Evolutionary conservation across 2,113 vertebrate species (phyloP).

Genomic region (Struthio camelus): DNA sequence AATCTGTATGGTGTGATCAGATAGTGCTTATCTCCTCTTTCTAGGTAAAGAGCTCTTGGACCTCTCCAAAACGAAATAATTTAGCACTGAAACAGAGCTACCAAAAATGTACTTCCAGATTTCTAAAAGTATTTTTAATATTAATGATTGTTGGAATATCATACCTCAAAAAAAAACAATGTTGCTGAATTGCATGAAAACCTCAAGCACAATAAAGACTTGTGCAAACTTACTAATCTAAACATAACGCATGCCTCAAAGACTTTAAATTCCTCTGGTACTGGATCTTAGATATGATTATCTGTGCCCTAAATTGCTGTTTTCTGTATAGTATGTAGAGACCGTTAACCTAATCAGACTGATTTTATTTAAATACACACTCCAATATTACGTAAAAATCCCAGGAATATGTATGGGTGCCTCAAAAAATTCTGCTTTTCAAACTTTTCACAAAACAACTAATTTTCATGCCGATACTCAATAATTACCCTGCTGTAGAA

Average conservation of each 20-base stretch:
- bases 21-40: not conserved
- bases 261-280: not conserved
- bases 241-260: not conserved
- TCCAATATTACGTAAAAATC: not conserved
- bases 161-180: not conserved
- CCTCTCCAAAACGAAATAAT: not conserved
- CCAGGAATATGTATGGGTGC: not conserved
- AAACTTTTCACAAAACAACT: slow-evolving; percentile 48
- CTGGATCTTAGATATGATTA: not conserved
- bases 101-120: not conserved
- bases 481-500: slow-evolving; percentile 48
- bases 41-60: not conserved
- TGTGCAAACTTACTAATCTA: not conserved
- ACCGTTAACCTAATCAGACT: not conserved
- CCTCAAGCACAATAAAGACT: not conserved
- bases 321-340: not conserved
- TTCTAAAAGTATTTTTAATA: not conserved
- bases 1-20: not conserved
- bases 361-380: not conserved
- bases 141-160: not conserved
- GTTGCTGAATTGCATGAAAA: not conserved
- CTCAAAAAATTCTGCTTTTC: not conserved
- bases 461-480: not conserved
- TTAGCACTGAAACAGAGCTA: not conserved
- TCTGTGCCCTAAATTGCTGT: not conserved